Evolutionary conservation across 2,113 vertebrate genomes (phyloP).

Genomic region (Rhodinocichla rosea): DNA sequence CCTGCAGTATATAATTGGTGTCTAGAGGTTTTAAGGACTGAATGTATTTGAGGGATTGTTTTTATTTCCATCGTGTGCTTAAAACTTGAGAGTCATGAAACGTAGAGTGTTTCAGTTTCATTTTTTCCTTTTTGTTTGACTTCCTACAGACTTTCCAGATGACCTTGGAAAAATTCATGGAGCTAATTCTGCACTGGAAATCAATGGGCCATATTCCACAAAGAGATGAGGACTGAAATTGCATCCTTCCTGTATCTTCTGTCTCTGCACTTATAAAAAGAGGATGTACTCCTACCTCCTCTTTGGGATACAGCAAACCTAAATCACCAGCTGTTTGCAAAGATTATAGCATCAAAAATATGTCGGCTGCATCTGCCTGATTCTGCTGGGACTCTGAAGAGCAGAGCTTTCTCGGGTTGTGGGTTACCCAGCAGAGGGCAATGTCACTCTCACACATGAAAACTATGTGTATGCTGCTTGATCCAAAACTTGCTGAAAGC

Average conservation of each 20-base stretch:
- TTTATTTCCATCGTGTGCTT: not conserved
- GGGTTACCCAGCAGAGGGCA: constrained; percentile 42
- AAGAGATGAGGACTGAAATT: not conserved
- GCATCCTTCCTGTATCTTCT: not conserved
- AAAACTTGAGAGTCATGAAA: not conserved
- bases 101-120: rapidly evolving
- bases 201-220: not conserved
- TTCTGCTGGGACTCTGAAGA: not conserved
- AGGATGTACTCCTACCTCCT: not conserved
- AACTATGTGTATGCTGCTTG: not conserved
- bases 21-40: not conserved
- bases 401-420: not conserved
- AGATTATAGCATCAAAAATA: not conserved
- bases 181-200: not conserved
- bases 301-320: not conserved
- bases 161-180: not conserved
- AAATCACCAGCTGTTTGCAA: not conserved
- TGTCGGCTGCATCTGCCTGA: not conserved
- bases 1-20: not conserved
- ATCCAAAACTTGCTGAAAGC: not conserved
- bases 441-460: not conserved
- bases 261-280: not conserved
- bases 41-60: not conserved
- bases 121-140: not conserved
- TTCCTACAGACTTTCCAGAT: not conserved